phyloP scores from a whole-genome alignment of 2,797 vertebrate genomes.

The Gorsachius magnificus region DNA sequence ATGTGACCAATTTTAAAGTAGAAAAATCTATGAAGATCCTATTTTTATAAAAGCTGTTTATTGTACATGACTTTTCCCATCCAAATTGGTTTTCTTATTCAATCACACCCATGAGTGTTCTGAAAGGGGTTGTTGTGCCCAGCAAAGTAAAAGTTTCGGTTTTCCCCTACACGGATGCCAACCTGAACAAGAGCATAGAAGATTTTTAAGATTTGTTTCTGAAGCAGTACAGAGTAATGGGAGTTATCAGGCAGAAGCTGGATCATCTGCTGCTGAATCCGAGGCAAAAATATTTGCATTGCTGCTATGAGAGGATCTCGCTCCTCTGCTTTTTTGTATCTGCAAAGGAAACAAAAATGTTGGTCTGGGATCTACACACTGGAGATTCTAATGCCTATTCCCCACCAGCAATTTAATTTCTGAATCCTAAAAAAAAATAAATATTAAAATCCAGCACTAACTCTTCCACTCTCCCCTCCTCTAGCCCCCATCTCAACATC shows the following conservation, averaged over 20 bases:
- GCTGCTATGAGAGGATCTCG: conserved; percentile 91
- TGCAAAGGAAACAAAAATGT: conserved; percentile 67
- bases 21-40: background rate
- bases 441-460: background rate
- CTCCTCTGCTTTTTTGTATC: conserved; percentile 95
- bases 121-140: background rate
- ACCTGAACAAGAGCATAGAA: conserved; percentile 98
- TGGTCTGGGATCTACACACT: background rate
- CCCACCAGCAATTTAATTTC: background rate
- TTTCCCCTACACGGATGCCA: conserved; percentile 25
- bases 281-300: conserved; percentile 95
- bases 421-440: background rate
- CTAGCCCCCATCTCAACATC: background rate
- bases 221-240: conserved; percentile 93
- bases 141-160: background rate
- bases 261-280: conserved; percentile 90
- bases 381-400: background rate
- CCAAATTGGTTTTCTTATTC: background rate
- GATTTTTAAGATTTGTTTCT: conserved; percentile 98
- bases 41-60: background rate
- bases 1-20: background rate
- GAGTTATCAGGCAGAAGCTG: conserved; percentile 89
- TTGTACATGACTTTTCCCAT: background rate
- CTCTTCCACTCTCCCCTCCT: background rate
- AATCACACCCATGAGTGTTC: background rate